These are phyloP conservation scores for Saturnia pavonia DNA, from an alignment of 2,888 invertebrate species.

Conservation along the genomic window DNA sequence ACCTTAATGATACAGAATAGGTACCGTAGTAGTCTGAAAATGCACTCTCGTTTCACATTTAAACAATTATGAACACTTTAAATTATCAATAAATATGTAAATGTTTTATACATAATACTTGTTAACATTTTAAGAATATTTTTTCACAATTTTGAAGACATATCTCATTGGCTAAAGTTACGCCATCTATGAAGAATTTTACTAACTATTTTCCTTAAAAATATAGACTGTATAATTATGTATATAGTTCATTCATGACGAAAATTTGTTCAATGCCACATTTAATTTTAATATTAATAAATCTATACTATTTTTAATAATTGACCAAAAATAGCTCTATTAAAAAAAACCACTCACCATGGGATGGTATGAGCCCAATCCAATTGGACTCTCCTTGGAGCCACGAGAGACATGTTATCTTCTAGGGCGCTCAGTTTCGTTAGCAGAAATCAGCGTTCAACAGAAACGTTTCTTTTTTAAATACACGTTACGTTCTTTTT, in stretches of 20 bases:
- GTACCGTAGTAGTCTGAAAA: conserved; percentile 31
- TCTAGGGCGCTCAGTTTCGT: conserved; percentile 2
- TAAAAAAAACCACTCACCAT: conserved; percentile 53
- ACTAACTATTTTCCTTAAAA: neutral
- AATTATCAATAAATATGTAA: neutral
- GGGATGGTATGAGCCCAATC: conserved; percentile 72
- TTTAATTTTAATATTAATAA: too few species aligned
- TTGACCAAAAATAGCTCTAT: too few species aligned
- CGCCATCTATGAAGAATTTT: neutral
- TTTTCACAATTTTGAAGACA: neutral
- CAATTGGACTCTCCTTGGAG: conserved; percentile 69
- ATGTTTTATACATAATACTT: neutral
- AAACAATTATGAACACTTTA: conserved; percentile 10
- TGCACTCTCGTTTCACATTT: conserved; percentile 22
- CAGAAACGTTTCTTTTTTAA: neutral
- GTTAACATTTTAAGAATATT: neutral
- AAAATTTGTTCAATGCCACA: too few species aligned
- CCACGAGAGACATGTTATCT: conserved; percentile 69
- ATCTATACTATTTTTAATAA: too few species aligned
- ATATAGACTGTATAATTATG: too few species aligned
- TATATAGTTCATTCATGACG: too few species aligned
- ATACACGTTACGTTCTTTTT: neutral
- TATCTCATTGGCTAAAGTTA: too few species aligned
- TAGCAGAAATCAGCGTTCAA: neutral
- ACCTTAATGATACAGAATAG: conserved; percentile 52